Evolutionary conservation across 1,140 invertebrate genomes (phyloP), one percentile per base, ranked within the genome.

Genomic region (Scaptomyza montana): DNA sequence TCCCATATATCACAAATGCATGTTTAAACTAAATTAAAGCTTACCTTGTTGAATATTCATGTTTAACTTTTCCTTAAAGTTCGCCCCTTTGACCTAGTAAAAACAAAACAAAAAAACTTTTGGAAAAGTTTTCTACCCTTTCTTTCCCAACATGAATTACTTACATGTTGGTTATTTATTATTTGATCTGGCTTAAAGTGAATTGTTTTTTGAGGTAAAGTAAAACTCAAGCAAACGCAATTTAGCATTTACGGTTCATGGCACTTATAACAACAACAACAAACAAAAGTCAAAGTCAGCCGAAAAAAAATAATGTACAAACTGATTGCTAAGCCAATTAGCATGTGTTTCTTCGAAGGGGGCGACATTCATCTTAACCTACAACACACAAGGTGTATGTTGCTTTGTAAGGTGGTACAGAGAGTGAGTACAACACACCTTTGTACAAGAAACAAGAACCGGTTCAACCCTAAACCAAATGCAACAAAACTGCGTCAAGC

Each of bases 231-330:
- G 78, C 82, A 82, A 86, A 82, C 65, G 74, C 65, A 82, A 87
- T 87, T 82, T 74, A 89, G 78, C 68, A 74, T 87, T 87, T 84
- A 82, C 76, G 84, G 82, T 87, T 87, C 82, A 89, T 53, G 76
- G 84, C 75, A 36, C 74, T 36, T 16, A 16, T 16, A 66, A 47
- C 36, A 49, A 54, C 43, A 36, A 36, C 33, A 43, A n/a, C 54
- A 60, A 25, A 53, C 47, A 54, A 60, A 62, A 76, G 64, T 39
- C 76, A 77, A 77, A 69, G 60, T 36, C 62, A 71, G 70, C 65
- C 69, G 71, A 74, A 73, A 63, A 54, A 61, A 63, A 33, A 65
- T n/a, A 72, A 47, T 41, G n/a, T 74, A 63, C 21, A 33, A 45
- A 46, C 62, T 67, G 79, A 77, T 89, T 64, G 62, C 79, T 87